Evolutionary conservation across 1,140 invertebrate genomes (phyloP), one percentile per base, ranked within the genome.

Genomic region (Heliothis virescens): DNA sequence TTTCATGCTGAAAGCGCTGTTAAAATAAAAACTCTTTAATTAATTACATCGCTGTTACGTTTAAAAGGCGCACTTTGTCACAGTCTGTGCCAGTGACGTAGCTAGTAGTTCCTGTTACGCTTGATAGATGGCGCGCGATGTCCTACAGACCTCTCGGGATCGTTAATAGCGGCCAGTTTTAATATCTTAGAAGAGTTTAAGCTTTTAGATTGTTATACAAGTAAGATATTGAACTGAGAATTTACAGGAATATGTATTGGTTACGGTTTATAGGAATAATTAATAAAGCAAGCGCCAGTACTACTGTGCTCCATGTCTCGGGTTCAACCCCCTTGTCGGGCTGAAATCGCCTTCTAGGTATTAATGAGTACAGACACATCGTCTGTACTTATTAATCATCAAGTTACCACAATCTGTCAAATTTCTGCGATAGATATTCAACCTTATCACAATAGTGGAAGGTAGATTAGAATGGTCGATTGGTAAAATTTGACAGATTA

Each of bases 31-130:
- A 73, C 53, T 29, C 47, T 9, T 69, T 52, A 53, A 81, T 65
- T 55, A 81, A 81, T 79, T 65, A 74, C 74, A 29, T 71, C 48
- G 48, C 48, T 53, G 18, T 67, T 71, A 71, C 48, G 21, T 52
- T 34, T 53, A 52, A 71, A 18, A 29, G 48, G 10, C 48, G n/a
- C 48, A 52, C 47, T 71, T 71, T 71, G 67, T 71, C 67, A 71
- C 12, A 18, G 67, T 52, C 21, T 52, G 48, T 71, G 4, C 47
- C 63, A 52, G 67, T 71, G 52, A 53, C 52, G 29, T 67, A 12
- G 41, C 48, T 9, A 52, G 18, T 71, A 71, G 67, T 71, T 50
- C 48, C 12, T 21, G 67, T 50, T 71, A 53, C 26, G 16, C 18
- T 1, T 71, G 67, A 71, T 71, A 71, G 67, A 71, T 71, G 67